These are phyloP conservation scores for Diabrotica virgifera DNA, from an alignment of 1,140 invertebrate genomes.

Conservation along the genomic window DNA sequence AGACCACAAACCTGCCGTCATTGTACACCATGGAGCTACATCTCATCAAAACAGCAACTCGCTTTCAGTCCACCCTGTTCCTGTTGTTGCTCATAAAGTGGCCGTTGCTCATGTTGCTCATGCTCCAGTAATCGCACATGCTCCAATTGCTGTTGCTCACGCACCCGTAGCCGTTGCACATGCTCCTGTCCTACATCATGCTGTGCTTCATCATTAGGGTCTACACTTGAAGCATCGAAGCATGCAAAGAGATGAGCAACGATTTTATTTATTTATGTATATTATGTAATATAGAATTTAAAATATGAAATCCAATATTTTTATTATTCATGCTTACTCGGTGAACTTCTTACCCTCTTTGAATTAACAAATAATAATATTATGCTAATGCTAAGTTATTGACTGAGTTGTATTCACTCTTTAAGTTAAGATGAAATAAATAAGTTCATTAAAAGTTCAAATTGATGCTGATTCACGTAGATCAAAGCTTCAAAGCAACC, in stretches of 20 bases:
- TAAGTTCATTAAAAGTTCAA: too few relatives aligned
- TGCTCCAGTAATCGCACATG: conserved; percentile 4
- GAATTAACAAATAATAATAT: too few relatives aligned
- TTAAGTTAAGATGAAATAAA: too few relatives aligned
- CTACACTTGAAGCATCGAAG: too few relatives aligned
- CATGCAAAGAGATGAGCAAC: neutral
- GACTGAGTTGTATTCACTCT: too few relatives aligned
- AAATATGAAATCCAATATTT: too few relatives aligned
- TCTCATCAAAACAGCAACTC: conserved; percentile 32
- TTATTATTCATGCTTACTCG: too few relatives aligned
- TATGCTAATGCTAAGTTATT: too few relatives aligned
- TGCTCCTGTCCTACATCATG: neutral
- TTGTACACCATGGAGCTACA: conserved; percentile 23
- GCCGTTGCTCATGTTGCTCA: conserved; percentile 22
- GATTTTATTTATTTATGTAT: neutral
- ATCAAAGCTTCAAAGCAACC: too few relatives aligned
- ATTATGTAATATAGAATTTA: too few relatives aligned
- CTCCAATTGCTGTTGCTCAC: conserved; percentile 18
- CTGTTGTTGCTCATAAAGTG: conserved; percentile 28
- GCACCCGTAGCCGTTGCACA: conserved; percentile 4
- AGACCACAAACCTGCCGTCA: conserved; percentile 18
- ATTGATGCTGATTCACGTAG: too few relatives aligned
- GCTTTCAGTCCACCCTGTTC: conserved; percentile 23
- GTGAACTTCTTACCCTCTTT: too few relatives aligned
- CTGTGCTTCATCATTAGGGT: neutral